Evolutionary conservation across 2,797 vertebrate genomes (phyloP), one percentile per base, ranked within the genome.

Genomic region (Mus caroli): DNA sequence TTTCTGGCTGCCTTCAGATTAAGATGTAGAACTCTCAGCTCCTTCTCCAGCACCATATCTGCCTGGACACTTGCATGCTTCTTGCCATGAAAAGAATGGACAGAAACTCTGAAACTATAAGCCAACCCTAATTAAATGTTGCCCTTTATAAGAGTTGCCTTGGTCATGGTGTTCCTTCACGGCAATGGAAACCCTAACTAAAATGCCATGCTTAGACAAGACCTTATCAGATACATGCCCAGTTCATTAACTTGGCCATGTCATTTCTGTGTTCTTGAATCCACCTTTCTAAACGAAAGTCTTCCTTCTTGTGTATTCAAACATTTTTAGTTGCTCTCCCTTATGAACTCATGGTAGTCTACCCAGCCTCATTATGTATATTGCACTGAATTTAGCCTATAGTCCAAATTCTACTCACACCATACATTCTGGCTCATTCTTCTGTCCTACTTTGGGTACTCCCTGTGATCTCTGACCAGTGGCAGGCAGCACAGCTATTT

Each of bases 381-480:
- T 37, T 52, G 77, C 24, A 40, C 52, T 60, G 19, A 7, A 15
- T 93, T 40, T 82, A 50, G 64, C 34, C 28, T 19, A 54, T 7
- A 73, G 37, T 77, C 58, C 73, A 40, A 67, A 46, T 62, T 75
- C 31, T 37, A 93, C 14, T 56, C 34, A 85, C 54, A 26, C 46
- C 26, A 56, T 17, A 73, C 60, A 92, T 85, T 93, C 78, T 80
- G n/a, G 20, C 37, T 82, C 67, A 85, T n/a, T 80, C 58, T 88
- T n/a, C 17, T 77, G 76, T 11, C 17, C 4, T 50, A 20, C 60
- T 95, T 75, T 62, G 62, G 43, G 50, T 50, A 52, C 60, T 67
- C 75, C 22, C 76, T 77, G 75, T n/a, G 85, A 73, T 7, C 54
- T 95, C n/a, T 90, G 71, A 24, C 64, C n/a, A 9, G 34, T 50